A percentile compares a stretch with the other conserved stretches of the same genome.
These are phyloP conservation scores for Graphium colonna DNA, from an alignment of 2,888 invertebrate species.

Conservation along the genomic window DNA sequence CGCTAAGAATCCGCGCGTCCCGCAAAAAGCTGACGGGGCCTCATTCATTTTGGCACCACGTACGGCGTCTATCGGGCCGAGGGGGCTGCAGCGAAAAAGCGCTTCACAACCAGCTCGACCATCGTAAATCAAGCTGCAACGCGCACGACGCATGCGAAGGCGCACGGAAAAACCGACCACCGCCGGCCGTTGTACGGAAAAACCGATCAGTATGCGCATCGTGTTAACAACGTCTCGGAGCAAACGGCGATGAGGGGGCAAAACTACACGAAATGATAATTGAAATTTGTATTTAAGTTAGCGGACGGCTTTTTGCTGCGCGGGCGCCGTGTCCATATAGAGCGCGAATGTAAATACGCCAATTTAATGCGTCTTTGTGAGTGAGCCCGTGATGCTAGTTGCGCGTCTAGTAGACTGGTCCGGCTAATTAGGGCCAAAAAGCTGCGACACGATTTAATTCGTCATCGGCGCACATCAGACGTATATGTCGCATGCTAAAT, in stretches of 20 bases:
- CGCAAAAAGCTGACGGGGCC: constrained; percentile 53
- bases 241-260: constrained; percentile 59
- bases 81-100: constrained; percentile 62
- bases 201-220: constrained; percentile 73
- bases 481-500: constrained; percentile 7
- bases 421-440: constrained; percentile 41
- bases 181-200: too few species aligned
- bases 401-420: constrained; percentile 36
- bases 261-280: constrained; percentile 71
- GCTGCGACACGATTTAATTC: background rate
- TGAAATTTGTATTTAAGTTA: constrained; percentile 77
- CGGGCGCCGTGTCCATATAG: constrained; percentile 62
- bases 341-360: constrained; percentile 65
- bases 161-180: constrained; percentile 71
- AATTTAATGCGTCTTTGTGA: constrained; percentile 63
- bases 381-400: constrained; percentile 43
- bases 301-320: constrained; percentile 50
- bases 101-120: constrained; percentile 53
- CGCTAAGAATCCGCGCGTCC: constrained; percentile 14
- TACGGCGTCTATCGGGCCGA: constrained; percentile 62
- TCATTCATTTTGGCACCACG: constrained; percentile 75
- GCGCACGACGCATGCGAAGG: constrained; percentile 40
- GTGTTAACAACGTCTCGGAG: constrained; percentile 63
- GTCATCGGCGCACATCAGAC: background rate
- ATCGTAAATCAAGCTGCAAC: constrained; percentile 63